A percentile compares a stretch with the other conserved stretches of the same genome.
These are phyloP conservation scores for Julus scandinavius DNA, from an alignment of 2,888 invertebrate genomes.

Conservation along the genomic window DNA sequence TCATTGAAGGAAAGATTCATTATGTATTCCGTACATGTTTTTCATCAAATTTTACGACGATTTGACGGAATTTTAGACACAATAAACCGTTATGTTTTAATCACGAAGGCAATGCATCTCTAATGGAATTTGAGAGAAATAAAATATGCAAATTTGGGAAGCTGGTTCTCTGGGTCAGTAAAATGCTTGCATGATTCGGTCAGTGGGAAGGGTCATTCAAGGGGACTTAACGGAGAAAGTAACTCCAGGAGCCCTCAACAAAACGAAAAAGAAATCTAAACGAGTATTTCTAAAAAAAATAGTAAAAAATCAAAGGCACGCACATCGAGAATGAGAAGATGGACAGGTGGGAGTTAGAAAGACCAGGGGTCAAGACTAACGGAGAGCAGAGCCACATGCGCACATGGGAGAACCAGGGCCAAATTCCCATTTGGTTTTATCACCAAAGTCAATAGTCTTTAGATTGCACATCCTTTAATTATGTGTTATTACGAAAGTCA, in stretches of 20 bases:
- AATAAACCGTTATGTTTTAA: constrained; percentile 10
- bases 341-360: background rate
- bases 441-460: constrained; percentile 35
- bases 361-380: background rate
- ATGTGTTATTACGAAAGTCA: constrained; percentile 16
- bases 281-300: background rate
- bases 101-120: background rate
- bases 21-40: background rate
- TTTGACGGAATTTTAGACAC: background rate
- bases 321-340: background rate
- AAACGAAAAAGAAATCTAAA: background rate
- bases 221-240: background rate
- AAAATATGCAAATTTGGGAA: background rate
- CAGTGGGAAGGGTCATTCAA: constrained; percentile 13
- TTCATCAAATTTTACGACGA: background rate
- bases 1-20: background rate
- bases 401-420: background rate
- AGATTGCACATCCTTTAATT: background rate
- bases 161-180: constrained; percentile 6
- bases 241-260: background rate
- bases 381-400: background rate
- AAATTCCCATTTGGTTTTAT: constrained; percentile 3
- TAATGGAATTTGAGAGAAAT: background rate
- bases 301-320: background rate
- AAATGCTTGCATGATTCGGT: background rate